phyloP scores from a whole-genome alignment of 2,888 invertebrate genomes.

The Ferdinandea cuprea region DNA sequence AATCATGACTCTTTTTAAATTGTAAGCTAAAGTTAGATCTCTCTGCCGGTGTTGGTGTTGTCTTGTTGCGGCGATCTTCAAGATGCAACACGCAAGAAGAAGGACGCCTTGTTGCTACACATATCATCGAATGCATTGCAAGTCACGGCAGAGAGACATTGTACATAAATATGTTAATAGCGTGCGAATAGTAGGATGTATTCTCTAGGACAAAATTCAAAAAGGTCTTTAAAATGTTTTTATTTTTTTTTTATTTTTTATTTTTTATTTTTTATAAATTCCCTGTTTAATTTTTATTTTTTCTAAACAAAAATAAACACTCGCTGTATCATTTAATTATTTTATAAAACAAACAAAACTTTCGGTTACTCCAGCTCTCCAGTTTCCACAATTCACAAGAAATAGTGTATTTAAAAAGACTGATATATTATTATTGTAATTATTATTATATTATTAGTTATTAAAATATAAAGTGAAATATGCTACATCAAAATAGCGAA shows the following conservation, averaged over 20 bases:
- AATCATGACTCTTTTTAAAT: conserved; percentile 67
- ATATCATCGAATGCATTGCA: conserved; percentile 60
- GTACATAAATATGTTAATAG: conserved; percentile 55
- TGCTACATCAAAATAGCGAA: conserved; percentile 42
- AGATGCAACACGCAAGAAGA: not conserved
- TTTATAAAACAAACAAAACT: conserved; percentile 41
- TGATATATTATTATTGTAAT: conserved; percentile 73
- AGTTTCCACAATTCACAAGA: conserved; percentile 71
- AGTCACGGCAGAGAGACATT: conserved; percentile 54
- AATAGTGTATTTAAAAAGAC: conserved; percentile 75
- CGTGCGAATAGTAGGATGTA: conserved; percentile 60
- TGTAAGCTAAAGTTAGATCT: conserved; percentile 54
- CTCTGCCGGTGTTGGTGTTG: conserved; percentile 41
- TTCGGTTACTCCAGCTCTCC: conserved; percentile 65
- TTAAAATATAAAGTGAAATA: conserved; percentile 32
- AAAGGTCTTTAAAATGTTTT: conserved; percentile 9
- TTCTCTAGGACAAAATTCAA: conserved; percentile 65
- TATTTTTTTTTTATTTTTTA: conserved; percentile 8
- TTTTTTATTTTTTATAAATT: too few species aligned
- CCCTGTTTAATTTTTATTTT: not conserved
- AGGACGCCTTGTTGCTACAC: conserved; percentile 33
- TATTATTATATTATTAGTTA: conserved; percentile 72
- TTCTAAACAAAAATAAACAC: conserved; percentile 18
- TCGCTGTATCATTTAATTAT: not conserved
- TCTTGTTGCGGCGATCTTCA: conserved; percentile 37